These are phyloP conservation scores for Sebastes taczanowskii DNA, from an alignment of 2,797 vertebrate species.

Conservation along the genomic window DNA sequence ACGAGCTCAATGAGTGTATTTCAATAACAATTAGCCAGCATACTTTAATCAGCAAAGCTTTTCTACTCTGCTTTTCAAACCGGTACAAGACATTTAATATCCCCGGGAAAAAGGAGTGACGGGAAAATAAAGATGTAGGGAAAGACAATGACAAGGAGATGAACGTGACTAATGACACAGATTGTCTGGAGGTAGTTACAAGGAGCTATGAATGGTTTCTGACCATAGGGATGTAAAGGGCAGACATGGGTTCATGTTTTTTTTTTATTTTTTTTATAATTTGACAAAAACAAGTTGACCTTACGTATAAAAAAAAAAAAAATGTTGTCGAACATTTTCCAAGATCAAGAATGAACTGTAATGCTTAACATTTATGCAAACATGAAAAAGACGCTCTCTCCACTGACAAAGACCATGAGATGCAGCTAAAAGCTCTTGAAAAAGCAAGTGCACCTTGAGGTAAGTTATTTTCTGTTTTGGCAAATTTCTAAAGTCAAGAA, in stretches of 20 bases:
- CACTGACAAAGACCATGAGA: neutral
- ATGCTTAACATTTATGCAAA: neutral
- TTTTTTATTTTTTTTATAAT: neutral
- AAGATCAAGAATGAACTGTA: neutral
- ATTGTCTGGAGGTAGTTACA: conserved; percentile 38
- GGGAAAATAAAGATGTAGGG: conserved; percentile 23
- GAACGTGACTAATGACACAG: conserved; percentile 55
- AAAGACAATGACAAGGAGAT: conserved; percentile 48
- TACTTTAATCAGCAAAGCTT: neutral
- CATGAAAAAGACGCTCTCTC: neutral
- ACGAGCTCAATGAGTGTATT: conserved; percentile 38
- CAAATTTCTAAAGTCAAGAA: neutral
- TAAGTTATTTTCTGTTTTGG: neutral
- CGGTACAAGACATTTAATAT: conserved; percentile 52
- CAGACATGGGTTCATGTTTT: neutral
- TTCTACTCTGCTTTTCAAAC: conserved; percentile 2
- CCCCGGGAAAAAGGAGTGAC: conserved; percentile 32
- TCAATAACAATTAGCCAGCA: conserved; percentile 50
- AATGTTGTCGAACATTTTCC: neutral
- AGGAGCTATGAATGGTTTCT: neutral
- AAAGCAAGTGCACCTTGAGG: neutral
- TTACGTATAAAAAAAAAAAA: neutral
- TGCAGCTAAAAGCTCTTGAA: neutral
- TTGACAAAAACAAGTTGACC: neutral
- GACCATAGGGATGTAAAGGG: neutral